phyloP scores from a whole-genome alignment of 2,113 vertebrate species.

The Anser cygnoides region DNA sequence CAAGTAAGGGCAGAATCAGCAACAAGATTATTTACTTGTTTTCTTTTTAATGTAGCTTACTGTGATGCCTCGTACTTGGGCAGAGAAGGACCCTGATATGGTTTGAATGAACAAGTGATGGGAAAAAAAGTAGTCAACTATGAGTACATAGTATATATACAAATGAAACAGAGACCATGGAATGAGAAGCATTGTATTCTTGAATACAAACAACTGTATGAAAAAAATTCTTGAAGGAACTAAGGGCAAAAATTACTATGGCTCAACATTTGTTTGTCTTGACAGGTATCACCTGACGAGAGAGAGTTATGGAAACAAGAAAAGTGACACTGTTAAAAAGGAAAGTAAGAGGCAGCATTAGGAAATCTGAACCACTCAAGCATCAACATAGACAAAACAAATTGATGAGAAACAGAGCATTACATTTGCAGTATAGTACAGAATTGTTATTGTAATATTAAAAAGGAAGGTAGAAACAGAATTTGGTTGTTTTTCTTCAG shows the following conservation, averaged over 20 bases:
- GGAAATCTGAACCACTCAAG: background rate
- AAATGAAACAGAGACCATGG: background rate
- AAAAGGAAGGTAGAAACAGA: background rate
- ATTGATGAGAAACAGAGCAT: background rate
- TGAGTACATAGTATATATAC: background rate
- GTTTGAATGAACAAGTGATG: background rate
- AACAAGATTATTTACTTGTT: background rate
- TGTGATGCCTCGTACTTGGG: background rate
- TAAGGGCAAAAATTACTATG: background rate
- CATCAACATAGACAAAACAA: background rate
- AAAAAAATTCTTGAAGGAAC: background rate
- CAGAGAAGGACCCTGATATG: background rate
- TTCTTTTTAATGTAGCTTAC: background rate
- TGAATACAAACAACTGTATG: background rate
- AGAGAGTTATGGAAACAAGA: background rate
- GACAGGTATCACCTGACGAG: background rate
- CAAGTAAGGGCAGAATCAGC: background rate
- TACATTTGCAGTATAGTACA: rapidly evolving
- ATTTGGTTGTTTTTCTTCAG: background rate
- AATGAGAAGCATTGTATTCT: background rate
- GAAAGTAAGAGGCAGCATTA: background rate
- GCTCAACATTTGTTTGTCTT: background rate
- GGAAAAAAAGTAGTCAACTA: background rate
- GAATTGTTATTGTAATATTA: background rate
- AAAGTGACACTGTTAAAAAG: background rate